Conservation (phyloP, 2,797 vertebrate species). For the Epinephelus coioides region DNA sequence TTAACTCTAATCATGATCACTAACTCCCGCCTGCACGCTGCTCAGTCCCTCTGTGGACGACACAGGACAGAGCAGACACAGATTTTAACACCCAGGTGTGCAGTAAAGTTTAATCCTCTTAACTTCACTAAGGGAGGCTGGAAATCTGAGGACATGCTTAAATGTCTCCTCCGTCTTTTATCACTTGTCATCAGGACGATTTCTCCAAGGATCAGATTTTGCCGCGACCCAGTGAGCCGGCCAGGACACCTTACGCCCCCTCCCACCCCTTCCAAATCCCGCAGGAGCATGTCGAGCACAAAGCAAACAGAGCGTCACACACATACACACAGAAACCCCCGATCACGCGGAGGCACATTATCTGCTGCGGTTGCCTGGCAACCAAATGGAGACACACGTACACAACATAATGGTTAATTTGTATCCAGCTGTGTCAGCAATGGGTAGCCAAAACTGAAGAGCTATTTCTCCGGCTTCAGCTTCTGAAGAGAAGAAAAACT, state of each 20-base stretch:
- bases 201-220: conserved; percentile 21
- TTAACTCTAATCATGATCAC: conserved; percentile 23
- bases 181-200: conserved; percentile 19
- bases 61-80: conserved; percentile 20
- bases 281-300: conserved; percentile 34
- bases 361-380: conserved; percentile 73
- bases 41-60: conserved; percentile 13
- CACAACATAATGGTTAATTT: conserved; percentile 71
- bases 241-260: conserved; percentile 1
- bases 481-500: conserved; percentile 4
- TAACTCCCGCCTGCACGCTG: conserved; percentile 6
- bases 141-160: conserved; percentile 21
- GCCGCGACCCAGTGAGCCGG: conserved; percentile 7
- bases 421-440: conserved; percentile 79
- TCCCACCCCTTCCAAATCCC: not conserved
- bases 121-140: conserved; percentile 35
- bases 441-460: conserved; percentile 51
- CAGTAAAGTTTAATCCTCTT: conserved; percentile 57
- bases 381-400: conserved; percentile 60
- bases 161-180: conserved; percentile 16
- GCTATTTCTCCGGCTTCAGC: conserved; percentile 30
- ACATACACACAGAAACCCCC: conserved; percentile 51
- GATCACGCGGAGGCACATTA: conserved; percentile 61
- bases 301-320: conserved; percentile 38
- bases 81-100: conserved; percentile 43